Base-by-base conservation (phyloP, 2,797 vertebrate species). In the Eulemur coronatus region DNA sequence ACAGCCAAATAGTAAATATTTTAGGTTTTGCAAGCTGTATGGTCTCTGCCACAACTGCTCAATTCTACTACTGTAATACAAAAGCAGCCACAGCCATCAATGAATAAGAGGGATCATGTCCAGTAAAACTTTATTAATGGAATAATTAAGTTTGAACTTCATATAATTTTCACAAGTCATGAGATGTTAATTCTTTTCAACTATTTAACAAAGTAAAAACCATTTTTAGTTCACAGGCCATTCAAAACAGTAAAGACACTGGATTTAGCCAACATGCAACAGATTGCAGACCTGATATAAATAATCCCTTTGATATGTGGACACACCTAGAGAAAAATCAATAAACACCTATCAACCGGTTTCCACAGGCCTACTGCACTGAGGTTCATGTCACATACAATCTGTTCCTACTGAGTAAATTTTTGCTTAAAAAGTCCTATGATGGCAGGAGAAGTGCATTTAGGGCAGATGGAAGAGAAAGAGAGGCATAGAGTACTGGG, bases 141-240 rank as follows among this genome's bases (percentile, higher is more conserved):
- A 43, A 94, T 48, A 94, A 94, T 75, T 84, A 79, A 85, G 67
- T 67, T 30, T 75, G 43, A 89, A 69, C 11, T 69, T 92, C 35
- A 85, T 91, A 46, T 26, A 85, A 81, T 63, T 89, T 89, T 84
- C 35, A 67, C 17, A 69, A 57, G 24, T 38, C 43, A 48, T 75
- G 28, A 75, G 9, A 33, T 48, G 8, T 48, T 75, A 75, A 75
- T 75, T 75, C 48, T 75, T 75, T 75, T 75, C 28, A 75, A 75
- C 72, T 18, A 73, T 46, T 73, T 43, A 87, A 87, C 93, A 85
- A 81, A 28, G n/a, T 73, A 55, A 81, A 91, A 91, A 72, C 35
- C 15, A 73, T 48, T 86, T 24, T 76, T 82, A 94, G 33, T 33
- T 52, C 33, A 86, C 6, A 90, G 46, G 28, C 14, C 59, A 72